Evolutionary conservation across 2,797 vertebrate species (phyloP).

Genomic region (Mormyrus proboscirostris): DNA sequence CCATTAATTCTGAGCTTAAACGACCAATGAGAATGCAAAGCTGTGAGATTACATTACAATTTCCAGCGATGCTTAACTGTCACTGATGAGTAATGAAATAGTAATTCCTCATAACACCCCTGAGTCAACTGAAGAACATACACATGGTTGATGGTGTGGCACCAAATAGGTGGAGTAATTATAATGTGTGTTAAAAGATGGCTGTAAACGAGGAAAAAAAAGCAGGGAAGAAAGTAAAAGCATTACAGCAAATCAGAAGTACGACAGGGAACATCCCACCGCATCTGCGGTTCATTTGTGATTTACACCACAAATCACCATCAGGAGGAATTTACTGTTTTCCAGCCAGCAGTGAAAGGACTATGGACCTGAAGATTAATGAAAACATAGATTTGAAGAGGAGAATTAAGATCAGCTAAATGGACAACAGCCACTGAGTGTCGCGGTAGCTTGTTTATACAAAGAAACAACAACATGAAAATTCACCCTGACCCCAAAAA

Average conservation of each 20-base stretch:
- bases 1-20: not conserved
- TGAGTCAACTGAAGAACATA: not conserved
- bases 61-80: not conserved
- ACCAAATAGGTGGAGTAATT: not conserved
- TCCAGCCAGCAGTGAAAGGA: not conserved
- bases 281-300: not conserved
- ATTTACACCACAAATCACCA: not conserved
- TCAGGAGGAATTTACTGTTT: not conserved
- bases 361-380: not conserved
- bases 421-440: not conserved
- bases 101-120: not conserved
- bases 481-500: not conserved
- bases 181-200: not conserved
- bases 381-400: not conserved
- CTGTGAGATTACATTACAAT: not conserved
- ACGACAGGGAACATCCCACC: not conserved
- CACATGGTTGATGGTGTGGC: not conserved
- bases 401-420: not conserved
- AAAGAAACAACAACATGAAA: not conserved
- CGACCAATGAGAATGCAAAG: not conserved
- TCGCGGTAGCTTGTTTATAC: not conserved
- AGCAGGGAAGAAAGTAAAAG: not conserved
- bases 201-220: not conserved
- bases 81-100: not conserved
- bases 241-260: not conserved